Percentiles rank a stretch among this genome's conserved stretches.
Conservation (phyloP, 2,113 vertebrate species). For the Aepyceros melampus region DNA sequence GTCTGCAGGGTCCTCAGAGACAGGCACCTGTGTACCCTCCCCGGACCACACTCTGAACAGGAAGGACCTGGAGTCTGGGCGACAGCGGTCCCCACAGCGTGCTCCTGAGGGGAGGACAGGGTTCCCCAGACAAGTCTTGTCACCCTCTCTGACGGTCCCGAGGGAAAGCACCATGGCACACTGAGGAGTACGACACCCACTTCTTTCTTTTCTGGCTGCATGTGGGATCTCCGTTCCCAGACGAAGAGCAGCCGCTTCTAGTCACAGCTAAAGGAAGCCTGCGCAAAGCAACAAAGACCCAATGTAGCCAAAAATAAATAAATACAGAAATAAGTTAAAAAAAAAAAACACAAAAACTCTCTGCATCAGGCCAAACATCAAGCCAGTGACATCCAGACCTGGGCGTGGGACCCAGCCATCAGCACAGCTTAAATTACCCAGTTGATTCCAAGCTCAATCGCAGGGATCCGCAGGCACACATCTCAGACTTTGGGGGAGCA, state of each 20-base stretch:
- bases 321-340: neutral
- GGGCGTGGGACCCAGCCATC: neutral
- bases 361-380: neutral
- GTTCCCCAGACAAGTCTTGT: neutral
- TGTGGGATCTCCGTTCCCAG: neutral
- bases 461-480: neutral
- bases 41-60: fast-evolving
- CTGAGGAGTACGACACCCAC: neutral
- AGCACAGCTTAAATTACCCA: neutral
- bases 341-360: neutral
- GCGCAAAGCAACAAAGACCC: neutral
- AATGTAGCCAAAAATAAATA: neutral
- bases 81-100: neutral
- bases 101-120: neutral
- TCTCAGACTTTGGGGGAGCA: neutral
- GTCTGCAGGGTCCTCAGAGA: neutral
- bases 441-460: neutral
- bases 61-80: neutral
- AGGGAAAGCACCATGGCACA: neutral
- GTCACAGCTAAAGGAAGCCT: neutral
- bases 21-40: neutral
- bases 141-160: fast-evolving
- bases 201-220: neutral
- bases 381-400: neutral
- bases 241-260: neutral